Conservation (phyloP, 2,888 invertebrate genomes). For the Phasia obesa region DNA sequence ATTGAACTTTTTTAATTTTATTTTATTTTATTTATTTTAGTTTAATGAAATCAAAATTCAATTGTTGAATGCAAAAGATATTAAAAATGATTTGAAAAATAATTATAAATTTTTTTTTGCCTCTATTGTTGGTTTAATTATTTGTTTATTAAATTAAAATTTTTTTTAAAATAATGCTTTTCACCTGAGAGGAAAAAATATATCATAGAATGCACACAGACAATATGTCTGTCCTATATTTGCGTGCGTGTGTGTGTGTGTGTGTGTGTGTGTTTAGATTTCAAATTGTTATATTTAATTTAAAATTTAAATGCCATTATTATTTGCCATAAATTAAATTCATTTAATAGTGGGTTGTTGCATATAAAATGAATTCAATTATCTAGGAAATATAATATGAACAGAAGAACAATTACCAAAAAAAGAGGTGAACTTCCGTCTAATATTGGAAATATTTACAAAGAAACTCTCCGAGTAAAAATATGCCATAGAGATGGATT, state of each 20-base stretch:
- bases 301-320: slow-evolving; percentile 13
- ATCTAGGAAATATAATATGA: neutral
- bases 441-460: no score
- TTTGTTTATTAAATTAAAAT: slow-evolving; percentile 39
- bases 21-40: slow-evolving; percentile 44
- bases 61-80: slow-evolving; percentile 25
- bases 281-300: slow-evolving; percentile 30
- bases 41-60: slow-evolving; percentile 65
- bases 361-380: slow-evolving; percentile 27
- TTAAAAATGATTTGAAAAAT: slow-evolving; percentile 12
- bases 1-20: slow-evolving; percentile 53
- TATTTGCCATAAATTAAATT: slow-evolving; percentile 12
- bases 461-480: no score
- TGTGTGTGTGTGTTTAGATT: neutral
- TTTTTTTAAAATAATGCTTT: slow-evolving; percentile 21
- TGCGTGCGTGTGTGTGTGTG: neutral
- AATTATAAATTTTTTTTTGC: slow-evolving; percentile 11
- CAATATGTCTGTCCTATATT: neutral
- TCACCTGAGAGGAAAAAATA: neutral
- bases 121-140: neutral
- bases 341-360: slow-evolving; percentile 27
- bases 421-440: neutral
- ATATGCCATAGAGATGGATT: no score
- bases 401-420: neutral
- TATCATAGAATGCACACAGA: neutral